Percentiles rank a stretch among this genome's conserved stretches.
Conservation (phyloP, 1,140 invertebrate genomes). For the Planococcus citri region DNA sequence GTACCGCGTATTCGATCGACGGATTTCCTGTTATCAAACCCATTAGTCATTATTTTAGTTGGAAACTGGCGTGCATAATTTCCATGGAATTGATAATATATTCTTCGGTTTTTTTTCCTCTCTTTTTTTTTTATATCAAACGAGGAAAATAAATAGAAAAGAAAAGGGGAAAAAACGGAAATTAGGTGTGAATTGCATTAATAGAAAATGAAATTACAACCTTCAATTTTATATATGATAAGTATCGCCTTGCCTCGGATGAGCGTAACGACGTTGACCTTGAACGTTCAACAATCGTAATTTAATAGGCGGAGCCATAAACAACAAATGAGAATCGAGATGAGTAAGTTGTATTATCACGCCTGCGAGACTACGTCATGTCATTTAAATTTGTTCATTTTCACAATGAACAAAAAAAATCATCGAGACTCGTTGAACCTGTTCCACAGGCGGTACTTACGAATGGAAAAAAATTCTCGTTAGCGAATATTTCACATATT, state of each 20-base stretch:
- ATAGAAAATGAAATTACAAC: conserved; percentile 8
- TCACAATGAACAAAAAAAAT: background rate
- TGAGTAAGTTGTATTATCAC: background rate
- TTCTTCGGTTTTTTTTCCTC: background rate
- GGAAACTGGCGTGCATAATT: background rate
- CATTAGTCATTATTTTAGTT: background rate
- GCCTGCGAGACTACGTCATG: background rate
- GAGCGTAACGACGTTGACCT: background rate
- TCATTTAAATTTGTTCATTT: background rate
- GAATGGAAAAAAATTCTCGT: no score
- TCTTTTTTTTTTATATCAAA: background rate
- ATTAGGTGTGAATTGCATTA: conserved; percentile 7
- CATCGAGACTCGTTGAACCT: background rate
- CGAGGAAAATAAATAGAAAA: conserved; percentile 3
- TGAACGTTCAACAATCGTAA: background rate
- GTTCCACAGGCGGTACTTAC: background rate
- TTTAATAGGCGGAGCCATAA: background rate
- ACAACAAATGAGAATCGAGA: background rate
- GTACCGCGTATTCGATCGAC: background rate
- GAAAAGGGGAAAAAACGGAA: background rate
- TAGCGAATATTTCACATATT: no score
- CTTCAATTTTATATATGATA: background rate
- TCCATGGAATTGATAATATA: background rate
- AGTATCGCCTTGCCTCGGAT: background rate
- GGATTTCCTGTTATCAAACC: background rate